Evolutionary conservation across 2,797 vertebrate species (phyloP).

Genomic region (Hydrocynus forskahlii): DNA sequence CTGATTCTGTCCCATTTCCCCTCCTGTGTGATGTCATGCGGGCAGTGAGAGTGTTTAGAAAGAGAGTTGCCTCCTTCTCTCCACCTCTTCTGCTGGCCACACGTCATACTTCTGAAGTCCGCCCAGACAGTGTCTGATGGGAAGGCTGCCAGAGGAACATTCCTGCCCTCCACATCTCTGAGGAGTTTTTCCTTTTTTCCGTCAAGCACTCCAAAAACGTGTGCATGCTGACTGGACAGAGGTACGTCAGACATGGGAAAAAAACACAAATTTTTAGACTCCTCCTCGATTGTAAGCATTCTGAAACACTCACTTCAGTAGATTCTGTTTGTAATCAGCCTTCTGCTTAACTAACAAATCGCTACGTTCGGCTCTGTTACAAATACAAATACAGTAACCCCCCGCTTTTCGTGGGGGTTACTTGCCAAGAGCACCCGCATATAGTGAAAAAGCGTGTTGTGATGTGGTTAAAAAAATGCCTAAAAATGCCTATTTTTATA

Average conservation of each 20-base stretch:
- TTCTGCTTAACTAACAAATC: background rate
- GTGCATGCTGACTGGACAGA: constrained; percentile 2
- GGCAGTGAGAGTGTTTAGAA: constrained; percentile 32
- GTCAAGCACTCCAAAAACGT: constrained; percentile 32
- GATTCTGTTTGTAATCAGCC: constrained; percentile 9
- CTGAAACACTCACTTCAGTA: constrained; percentile 10
- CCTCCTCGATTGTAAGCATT: background rate
- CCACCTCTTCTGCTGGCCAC: constrained; percentile 32
- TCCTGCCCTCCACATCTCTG: constrained; percentile 45
- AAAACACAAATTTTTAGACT: background rate
- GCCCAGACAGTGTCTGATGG: constrained; percentile 37
- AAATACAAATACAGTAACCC: too few relatives aligned
- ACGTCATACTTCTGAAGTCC: constrained; percentile 44
- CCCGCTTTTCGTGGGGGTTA: too few relatives aligned
- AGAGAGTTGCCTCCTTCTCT: constrained; percentile 21
- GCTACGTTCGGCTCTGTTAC: background rate
- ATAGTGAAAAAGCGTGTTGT: too few relatives aligned
- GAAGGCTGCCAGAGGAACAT: constrained; percentile 44
- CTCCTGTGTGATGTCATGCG: constrained; percentile 52
- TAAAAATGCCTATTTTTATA: too few relatives aligned
- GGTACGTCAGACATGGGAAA: constrained; percentile 32
- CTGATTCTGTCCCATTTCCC: constrained; percentile 46
- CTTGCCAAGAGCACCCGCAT: too few relatives aligned
- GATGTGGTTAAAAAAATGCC: too few relatives aligned
- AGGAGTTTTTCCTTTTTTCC: constrained; percentile 36